A percentile compares a stretch with the other conserved stretches of the same genome.
Evolutionary conservation across 2,113 vertebrate species (phyloP).

Genomic region (Cyprinodon brontotheroides): DNA sequence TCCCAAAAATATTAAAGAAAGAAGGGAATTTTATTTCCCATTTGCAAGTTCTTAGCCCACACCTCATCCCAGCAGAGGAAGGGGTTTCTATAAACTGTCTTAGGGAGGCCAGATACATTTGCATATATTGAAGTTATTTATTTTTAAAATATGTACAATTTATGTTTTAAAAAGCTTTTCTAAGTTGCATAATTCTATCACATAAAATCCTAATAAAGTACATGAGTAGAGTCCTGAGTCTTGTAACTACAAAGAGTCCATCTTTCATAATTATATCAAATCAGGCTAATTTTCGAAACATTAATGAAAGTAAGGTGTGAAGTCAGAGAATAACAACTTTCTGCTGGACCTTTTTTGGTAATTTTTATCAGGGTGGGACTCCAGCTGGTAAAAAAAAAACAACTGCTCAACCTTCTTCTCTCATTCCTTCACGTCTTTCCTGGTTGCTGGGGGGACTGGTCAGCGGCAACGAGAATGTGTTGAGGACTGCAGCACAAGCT

Average conservation of each 20-base stretch:
- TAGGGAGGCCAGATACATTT: background rate
- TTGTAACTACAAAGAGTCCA: no score
- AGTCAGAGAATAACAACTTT: background rate
- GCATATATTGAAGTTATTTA: no score
- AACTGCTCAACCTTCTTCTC: slow-evolving; percentile 38
- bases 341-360: background rate
- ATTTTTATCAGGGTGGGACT: background rate
- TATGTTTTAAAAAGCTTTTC: background rate
- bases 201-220: background rate
- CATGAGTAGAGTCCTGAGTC: no score
- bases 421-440: slow-evolving; percentile 71
- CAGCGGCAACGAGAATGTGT: slow-evolving; percentile 76
- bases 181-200: background rate
- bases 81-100: background rate
- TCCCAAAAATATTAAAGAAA: background rate
- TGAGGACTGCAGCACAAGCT: slow-evolving; percentile 72
- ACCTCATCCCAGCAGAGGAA: background rate
- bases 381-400: slow-evolving; percentile 16
- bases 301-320: background rate
- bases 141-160: background rate
- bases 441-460: slow-evolving; percentile 74
- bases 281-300: background rate
- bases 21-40: background rate
- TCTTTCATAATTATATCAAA: background rate
- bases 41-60: background rate